phyloP scores from a whole-genome alignment of 2,888 invertebrate genomes.

The Noctua pronuba region DNA sequence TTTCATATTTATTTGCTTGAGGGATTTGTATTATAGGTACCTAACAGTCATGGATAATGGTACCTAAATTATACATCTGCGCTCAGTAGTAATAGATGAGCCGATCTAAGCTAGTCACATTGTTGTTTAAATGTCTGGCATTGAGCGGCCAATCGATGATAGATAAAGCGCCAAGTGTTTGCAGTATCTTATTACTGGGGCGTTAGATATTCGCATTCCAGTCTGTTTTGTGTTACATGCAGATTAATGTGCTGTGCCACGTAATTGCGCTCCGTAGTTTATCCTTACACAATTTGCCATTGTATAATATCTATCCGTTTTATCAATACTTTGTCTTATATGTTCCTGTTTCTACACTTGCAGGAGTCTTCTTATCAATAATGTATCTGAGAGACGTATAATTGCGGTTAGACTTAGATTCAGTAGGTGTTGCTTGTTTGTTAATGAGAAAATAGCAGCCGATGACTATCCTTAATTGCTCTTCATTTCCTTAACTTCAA shows the following conservation, averaged over 20 bases:
- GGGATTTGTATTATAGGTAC: neutral
- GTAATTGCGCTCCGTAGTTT: slow-evolving; percentile 47
- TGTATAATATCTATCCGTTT: slow-evolving; percentile 52
- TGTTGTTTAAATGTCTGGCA: slow-evolving; percentile 62
- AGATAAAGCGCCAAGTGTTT: slow-evolving; percentile 78
- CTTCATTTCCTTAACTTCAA: neutral
- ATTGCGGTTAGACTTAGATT: slow-evolving; percentile 14
- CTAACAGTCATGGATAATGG: neutral
- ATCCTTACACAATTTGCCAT: slow-evolving; percentile 49
- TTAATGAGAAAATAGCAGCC: slow-evolving; percentile 3
- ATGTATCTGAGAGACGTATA: slow-evolving; percentile 26
- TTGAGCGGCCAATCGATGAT: slow-evolving; percentile 73
- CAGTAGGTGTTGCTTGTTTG: slow-evolving; percentile 11
- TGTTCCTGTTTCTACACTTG: slow-evolving; percentile 29
- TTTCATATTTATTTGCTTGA: slow-evolving; percentile 31
- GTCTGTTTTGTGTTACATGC: slow-evolving; percentile 69
- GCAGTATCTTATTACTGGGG: slow-evolving; percentile 83
- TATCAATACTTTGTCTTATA: slow-evolving; percentile 42
- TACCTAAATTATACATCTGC: slow-evolving; percentile 16
- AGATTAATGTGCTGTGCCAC: slow-evolving; percentile 50
- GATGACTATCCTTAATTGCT: neutral
- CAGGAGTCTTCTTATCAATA: slow-evolving; percentile 21
- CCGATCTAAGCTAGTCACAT: slow-evolving; percentile 39
- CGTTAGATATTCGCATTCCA: slow-evolving; percentile 74
- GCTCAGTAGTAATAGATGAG: slow-evolving; percentile 21